Evolutionary conservation across 2,888 invertebrate genomes (phyloP), one percentile per base, ranked within the genome.

Genomic region (Hemaris fuciformis): DNA sequence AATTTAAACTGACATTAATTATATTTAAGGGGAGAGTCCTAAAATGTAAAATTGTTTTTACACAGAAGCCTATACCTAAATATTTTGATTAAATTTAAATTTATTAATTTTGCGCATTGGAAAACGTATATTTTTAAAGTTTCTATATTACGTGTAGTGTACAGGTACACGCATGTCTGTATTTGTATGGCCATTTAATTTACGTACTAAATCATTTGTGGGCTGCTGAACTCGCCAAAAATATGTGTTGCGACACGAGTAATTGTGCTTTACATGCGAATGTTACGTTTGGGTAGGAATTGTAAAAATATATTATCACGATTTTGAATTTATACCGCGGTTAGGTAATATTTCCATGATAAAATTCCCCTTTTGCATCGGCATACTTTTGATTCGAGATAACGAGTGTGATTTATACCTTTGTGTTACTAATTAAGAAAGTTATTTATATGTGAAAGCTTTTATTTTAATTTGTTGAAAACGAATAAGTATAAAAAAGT

Each of bases 141-240:
- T 38, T 38, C 10, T 38, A 38, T 38, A n/a, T 38, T 38, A n/a
- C 38, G 38, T 38, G n/a, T 27, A 27, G 27, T 27, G 27, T 27
- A 27, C 38, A 38, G 0, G n/a, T 4, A 13, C n/a, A n/a, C 4
- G 27, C n/a, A 48, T 48, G 2, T 25, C 25, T 15, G 27, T 15
- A 27, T n/a, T 25, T 20, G 43, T 43, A 43, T 27, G 27, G 48
- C 18, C 31, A 31, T 78, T 78, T 74, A 80, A 81, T 80, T 79
- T 75, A 67, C 69, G 67, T 74, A 74, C 76, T 81, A 83, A 85
- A 84, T 84, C 83, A 84, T 79, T 77, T 76, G 75, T 74, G 77
- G 76, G 73, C 77, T 27, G 48, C 41, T 60, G 60, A 38, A 60
- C 25, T 41, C 53, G 48, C 41, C 41, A 8, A 53, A 53, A 60